phyloP scores from a whole-genome alignment of 2,888 invertebrate genomes.

The Chrysomela aeneicollis region DNA sequence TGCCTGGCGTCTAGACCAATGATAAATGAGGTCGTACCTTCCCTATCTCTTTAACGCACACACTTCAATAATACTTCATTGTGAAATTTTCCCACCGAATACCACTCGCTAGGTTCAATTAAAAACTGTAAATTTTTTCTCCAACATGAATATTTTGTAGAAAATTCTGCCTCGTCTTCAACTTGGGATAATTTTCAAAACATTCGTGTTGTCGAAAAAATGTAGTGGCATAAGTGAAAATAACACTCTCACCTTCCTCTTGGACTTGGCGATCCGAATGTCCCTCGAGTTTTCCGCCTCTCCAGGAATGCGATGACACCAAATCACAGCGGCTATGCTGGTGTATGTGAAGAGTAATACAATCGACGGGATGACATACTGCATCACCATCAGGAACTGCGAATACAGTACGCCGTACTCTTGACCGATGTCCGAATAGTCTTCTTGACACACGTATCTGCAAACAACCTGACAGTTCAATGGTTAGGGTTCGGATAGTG shows the following conservation, averaged over 20 bases:
- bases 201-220: too few relatives aligned
- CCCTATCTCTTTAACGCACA: too few relatives aligned
- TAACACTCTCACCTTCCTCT: conserved; percentile 89
- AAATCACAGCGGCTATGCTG: conserved; percentile 84
- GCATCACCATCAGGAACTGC: conserved; percentile 78
- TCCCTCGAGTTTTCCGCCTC: conserved; percentile 87
- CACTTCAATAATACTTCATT: too few relatives aligned
- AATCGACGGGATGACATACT: conserved; percentile 82
- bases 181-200: too few relatives aligned
- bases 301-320: conserved; percentile 87
- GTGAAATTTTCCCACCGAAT: too few relatives aligned
- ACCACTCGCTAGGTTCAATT: too few relatives aligned
- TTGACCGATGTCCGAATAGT: conserved; percentile 69
- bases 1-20: too few relatives aligned
- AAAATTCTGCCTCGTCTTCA: too few relatives aligned
- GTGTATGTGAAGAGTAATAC: conserved; percentile 87
- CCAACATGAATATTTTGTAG: too few relatives aligned
- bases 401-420: conserved; percentile 76
- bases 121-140: too few relatives aligned
- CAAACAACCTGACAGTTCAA: conserved; percentile 43
- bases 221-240: too few relatives aligned
- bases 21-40: too few relatives aligned
- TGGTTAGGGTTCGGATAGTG: background rate
- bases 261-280: conserved; percentile 83
- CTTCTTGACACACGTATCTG: conserved; percentile 77